phyloP scores from a whole-genome alignment of 2,797 vertebrate genomes.

The Chelon auratus region DNA sequence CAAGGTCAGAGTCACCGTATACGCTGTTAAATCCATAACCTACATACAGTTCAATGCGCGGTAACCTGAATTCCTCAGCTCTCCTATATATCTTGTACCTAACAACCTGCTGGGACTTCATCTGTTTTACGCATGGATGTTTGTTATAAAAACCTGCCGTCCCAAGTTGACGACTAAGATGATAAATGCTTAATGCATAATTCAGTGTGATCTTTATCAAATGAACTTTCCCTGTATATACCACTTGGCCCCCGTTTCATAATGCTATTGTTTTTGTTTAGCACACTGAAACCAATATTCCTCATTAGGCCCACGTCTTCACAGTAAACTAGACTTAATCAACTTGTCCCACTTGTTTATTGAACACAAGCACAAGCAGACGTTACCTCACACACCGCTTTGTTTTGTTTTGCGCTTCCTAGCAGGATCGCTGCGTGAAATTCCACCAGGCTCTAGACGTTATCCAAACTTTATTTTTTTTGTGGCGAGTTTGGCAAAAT shows the following conservation, averaged over 20 bases:
- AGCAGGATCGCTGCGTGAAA: slow-evolving; percentile 3
- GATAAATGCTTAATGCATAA: slow-evolving; percentile 53
- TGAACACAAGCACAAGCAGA: slow-evolving; percentile 50
- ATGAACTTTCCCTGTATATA: slow-evolving; percentile 39
- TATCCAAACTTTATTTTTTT: not conserved
- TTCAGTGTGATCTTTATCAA: slow-evolving; percentile 45
- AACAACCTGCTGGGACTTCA: slow-evolving; percentile 12
- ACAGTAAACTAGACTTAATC: slow-evolving; percentile 67
- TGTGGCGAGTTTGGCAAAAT: not conserved
- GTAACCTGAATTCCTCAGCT: slow-evolving; percentile 40
- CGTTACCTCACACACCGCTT: slow-evolving; percentile 23
- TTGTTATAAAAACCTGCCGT: slow-evolving; percentile 12
- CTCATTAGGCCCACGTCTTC: slow-evolving; percentile 61
- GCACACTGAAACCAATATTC: slow-evolving; percentile 57
- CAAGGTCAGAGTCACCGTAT: slow-evolving; percentile 44
- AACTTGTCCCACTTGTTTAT: slow-evolving; percentile 60
- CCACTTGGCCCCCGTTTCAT: slow-evolving; percentile 32
- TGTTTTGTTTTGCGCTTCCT: slow-evolving; percentile 7
- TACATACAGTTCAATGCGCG: slow-evolving; percentile 14
- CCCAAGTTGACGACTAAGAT: slow-evolving; percentile 17
- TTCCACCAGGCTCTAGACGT: slow-evolving; percentile 15
- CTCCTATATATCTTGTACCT: not conserved
- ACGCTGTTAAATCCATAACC: slow-evolving; percentile 43
- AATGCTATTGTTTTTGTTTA: slow-evolving; percentile 58
- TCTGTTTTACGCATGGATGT: not conserved